Conservation (phyloP, 2,113 vertebrate genomes). For the Stigmatopora nigra region DNA sequence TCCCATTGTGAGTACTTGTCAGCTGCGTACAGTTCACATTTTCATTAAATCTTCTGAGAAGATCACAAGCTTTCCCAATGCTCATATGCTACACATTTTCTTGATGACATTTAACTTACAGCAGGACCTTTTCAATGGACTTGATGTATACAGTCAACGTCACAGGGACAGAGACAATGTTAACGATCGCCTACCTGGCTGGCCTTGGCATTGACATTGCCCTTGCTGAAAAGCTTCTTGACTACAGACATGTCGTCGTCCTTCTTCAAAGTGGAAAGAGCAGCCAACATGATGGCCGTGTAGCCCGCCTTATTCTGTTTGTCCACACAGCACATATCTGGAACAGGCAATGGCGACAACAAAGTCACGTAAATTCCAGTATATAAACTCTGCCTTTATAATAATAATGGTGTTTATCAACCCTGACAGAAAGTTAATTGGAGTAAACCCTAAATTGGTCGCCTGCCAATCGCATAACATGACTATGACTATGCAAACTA, state of each 20-base stretch:
- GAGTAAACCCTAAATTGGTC: too few species aligned
- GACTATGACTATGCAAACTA: too few species aligned
- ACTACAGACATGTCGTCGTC: conserved; percentile 81
- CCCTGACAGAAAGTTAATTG: neutral
- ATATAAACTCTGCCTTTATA: neutral
- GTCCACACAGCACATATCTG: conserved; percentile 82
- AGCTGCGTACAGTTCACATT: conserved; percentile 30
- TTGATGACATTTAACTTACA: conserved; percentile 11
- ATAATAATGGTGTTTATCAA: neutral
- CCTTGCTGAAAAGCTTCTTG: conserved; percentile 80
- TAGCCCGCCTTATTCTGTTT: conserved; percentile 93
- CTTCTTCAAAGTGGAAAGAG: conserved; percentile 77
- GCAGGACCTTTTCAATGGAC: neutral
- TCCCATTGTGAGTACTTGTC: conserved; percentile 27
- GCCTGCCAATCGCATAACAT: too few species aligned
- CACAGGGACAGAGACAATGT: too few species aligned
- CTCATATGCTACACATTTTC: conserved; percentile 10
- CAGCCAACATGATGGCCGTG: conserved; percentile 90
- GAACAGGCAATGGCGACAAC: neutral
- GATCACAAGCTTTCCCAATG: conserved; percentile 13
- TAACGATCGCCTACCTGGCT: conserved; percentile 74
- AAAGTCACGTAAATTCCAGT: neutral
- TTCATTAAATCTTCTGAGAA: conserved; percentile 22
- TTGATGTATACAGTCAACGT: too few species aligned
- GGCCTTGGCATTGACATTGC: conserved; percentile 87